Evolutionary conservation across 2,888 invertebrate genomes (phyloP).

Genomic region (Caenorhabditis panamensis): DNA sequence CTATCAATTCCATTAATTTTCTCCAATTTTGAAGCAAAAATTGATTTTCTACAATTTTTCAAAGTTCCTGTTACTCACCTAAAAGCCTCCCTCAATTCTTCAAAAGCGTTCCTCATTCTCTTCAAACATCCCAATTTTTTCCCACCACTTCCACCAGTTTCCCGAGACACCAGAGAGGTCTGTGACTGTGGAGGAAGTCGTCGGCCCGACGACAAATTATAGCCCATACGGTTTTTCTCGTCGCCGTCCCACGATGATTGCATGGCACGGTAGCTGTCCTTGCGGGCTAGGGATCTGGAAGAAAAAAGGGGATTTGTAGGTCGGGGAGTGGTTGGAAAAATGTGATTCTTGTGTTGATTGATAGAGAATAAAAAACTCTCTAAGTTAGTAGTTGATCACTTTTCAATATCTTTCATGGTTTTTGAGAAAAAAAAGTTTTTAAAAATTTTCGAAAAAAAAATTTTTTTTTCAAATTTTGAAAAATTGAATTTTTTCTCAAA

Average conservation of each 20-base stretch:
- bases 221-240: slow-evolving; percentile 48
- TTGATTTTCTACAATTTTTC: too few relatives aligned
- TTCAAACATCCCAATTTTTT: slow-evolving; percentile 58
- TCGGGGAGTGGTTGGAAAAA: too few relatives aligned
- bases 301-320: neutral
- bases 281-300: slow-evolving; percentile 77
- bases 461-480: too few relatives aligned
- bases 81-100: slow-evolving; percentile 57
- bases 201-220: slow-evolving; percentile 23
- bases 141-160: slow-evolving; percentile 38
- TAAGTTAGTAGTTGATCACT: too few relatives aligned
- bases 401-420: too few relatives aligned
- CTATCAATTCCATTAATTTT: too few relatives aligned
- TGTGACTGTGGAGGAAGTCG: slow-evolving; percentile 66
- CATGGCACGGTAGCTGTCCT: slow-evolving; percentile 80
- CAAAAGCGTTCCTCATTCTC: slow-evolving; percentile 44
- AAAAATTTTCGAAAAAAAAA: too few relatives aligned
- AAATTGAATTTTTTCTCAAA: too few relatives aligned
- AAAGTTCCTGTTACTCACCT: slow-evolving; percentile 36
- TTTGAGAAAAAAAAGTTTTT: too few relatives aligned
- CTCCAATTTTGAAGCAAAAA: too few relatives aligned
- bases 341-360: too few relatives aligned
- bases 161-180: slow-evolving; percentile 67
- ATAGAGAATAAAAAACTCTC: too few relatives aligned
- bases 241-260: slow-evolving; percentile 75